Evolutionary conservation across 2,888 invertebrate species (phyloP).

Genomic region (Netelia melanura): DNA sequence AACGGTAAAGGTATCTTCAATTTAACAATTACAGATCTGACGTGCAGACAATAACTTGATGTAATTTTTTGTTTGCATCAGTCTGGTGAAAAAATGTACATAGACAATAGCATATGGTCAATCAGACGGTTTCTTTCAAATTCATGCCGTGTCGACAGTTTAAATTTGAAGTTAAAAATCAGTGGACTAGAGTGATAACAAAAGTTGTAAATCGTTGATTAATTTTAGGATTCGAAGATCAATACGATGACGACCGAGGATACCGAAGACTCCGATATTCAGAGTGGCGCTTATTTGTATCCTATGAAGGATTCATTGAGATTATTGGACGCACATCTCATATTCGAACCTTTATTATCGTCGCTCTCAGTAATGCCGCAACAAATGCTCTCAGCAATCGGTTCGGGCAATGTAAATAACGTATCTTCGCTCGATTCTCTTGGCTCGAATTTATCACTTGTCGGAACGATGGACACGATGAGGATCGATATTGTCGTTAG

Average conservation of each 20-base stretch:
- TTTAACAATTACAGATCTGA: conserved; percentile 39
- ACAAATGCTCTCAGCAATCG: conserved; percentile 88
- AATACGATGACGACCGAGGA: conserved; percentile 84
- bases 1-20: conserved; percentile 80
- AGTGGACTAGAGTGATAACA: conserved; percentile 3
- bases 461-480: conserved; percentile 94
- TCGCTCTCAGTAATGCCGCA: conserved; percentile 96
- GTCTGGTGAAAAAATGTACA: conserved; percentile 27
- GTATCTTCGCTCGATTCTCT: conserved; percentile 93
- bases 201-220: conserved; percentile 24
- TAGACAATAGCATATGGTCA: neutral
- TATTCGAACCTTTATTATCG: conserved; percentile 95
- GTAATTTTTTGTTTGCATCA: conserved; percentile 28
- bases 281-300: conserved; percentile 89
- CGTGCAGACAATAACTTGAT: conserved; percentile 21
- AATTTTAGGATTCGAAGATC: conserved; percentile 83
- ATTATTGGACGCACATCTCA: conserved; percentile 96
- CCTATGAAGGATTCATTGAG: conserved; percentile 93
- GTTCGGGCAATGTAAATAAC: conserved; percentile 86
- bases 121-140: neutral
- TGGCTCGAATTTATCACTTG: conserved; percentile 93
- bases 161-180: neutral
- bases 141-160: neutral
- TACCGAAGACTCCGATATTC: conserved; percentile 83
- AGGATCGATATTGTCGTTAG: conserved; percentile 98